Conservation (phyloP, 2,797 vertebrate genomes). For the Myotis vivesi region DNA sequence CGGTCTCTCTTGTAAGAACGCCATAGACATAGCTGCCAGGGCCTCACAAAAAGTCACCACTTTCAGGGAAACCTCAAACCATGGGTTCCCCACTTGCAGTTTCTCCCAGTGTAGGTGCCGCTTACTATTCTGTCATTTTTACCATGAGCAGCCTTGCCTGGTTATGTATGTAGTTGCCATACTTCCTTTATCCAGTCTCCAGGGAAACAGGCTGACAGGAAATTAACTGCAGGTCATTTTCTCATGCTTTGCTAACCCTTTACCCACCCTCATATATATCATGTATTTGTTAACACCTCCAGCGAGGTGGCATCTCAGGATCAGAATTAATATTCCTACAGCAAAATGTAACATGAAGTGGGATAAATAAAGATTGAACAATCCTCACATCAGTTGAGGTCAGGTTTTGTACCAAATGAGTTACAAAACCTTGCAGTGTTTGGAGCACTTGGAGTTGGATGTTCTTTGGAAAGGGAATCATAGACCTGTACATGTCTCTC, state of each 20-base stretch:
- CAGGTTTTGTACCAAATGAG: background rate
- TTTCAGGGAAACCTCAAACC: background rate
- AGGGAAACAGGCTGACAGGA: background rate
- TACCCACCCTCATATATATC: background rate
- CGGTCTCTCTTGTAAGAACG: background rate
- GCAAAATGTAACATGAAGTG: background rate
- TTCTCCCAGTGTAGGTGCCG: background rate
- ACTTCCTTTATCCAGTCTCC: background rate
- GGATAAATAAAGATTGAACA: background rate
- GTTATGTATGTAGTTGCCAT: background rate
- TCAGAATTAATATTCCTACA: background rate
- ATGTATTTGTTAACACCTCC: background rate
- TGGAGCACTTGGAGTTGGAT: background rate
- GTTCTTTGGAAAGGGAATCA: background rate
- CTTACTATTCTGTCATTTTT: background rate
- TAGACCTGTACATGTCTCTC: background rate
- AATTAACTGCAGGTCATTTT: background rate
- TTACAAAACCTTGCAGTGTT: background rate
- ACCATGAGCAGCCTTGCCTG: background rate
- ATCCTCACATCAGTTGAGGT: background rate
- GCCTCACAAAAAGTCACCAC: background rate
- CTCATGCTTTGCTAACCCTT: background rate
- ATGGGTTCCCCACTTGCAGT: background rate
- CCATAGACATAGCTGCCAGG: background rate
- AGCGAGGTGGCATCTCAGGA: fast-evolving